Percentiles rank a stretch among this genome's conserved stretches.
Conservation (phyloP, 2,888 invertebrate species). For the Buathra laborator region DNA sequence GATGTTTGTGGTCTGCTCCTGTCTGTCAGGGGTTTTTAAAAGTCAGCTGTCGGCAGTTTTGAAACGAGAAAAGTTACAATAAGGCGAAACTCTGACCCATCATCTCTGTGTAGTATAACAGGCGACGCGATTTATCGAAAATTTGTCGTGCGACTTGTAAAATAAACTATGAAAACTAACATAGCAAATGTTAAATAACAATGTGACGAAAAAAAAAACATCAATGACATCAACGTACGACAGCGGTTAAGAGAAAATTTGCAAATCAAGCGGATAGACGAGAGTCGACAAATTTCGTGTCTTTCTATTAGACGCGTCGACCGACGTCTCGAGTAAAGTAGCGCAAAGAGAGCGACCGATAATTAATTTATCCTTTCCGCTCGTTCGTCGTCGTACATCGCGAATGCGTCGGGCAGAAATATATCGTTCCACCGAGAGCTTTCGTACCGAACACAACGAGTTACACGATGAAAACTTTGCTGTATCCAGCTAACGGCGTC, state of each 20-base stretch:
- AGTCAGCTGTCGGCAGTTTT: not conserved
- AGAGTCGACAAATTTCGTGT: constrained; percentile 21
- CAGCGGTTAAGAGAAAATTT: not conserved
- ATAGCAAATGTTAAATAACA: not conserved
- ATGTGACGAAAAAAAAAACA: not conserved
- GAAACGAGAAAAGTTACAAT: not conserved
- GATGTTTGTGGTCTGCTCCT: constrained; percentile 24
- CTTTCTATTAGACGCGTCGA: constrained; percentile 7
- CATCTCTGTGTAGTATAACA: not conserved
- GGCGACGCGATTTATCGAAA: not conserved
- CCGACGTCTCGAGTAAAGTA: constrained; percentile 13
- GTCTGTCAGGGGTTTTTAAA: constrained; percentile 32
- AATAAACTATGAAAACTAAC: not conserved
- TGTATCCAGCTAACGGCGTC: not conserved
- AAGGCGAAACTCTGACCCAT: not conserved
- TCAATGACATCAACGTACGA: not conserved
- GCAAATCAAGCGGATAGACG: not conserved
- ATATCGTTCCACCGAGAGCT: constrained; percentile 9
- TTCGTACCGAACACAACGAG: not conserved
- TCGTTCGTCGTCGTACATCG: constrained; percentile 10
- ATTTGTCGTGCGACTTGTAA: not conserved
- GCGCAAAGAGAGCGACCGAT: constrained; percentile 28
- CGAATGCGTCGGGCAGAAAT: constrained; percentile 7
- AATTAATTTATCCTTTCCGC: constrained; percentile 43
- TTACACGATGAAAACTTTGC: not conserved